Evolutionary conservation across 64 coral and sea anemone species (phyloP), one percentile per base, ranked within the genome.

Genomic region (Exaiptasia diaphana): DNA sequence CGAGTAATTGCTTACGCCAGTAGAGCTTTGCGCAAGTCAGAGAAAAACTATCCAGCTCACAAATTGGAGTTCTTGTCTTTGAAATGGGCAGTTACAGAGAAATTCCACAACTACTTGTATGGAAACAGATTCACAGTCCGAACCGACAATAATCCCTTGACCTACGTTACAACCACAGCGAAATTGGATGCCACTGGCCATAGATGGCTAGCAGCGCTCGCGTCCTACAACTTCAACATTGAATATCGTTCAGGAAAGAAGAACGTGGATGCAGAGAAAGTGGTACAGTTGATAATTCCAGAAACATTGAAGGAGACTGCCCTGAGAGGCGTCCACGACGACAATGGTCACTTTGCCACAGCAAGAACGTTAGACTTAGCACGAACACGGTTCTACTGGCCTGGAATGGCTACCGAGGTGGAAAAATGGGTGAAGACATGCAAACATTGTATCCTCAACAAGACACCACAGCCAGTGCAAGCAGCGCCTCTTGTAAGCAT

Each of bases 81-180:
- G 6, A 63, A 62, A 29, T 80, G 76, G 37, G 76, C 76, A 0
- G 52, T 65, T 2, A 80, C 77, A 35, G 77, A 80, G 5, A 80
- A 80, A 35, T 65, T 80, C 18, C 25, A 39, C 4, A 45, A 61
- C 27, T 80, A 65, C 30, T 12, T 64, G 20, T 61, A 40, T 34
- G 55, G 57, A 21, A 41, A 25, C 0, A n/a, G 33, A 9, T 80
- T 78, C 39, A 27, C 44, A 34, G 50, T 64, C 4, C 17, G 14
- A 11, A 80, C 77, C 5, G 38, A 80, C 35, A 80, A 65, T 39
- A 80, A 80, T 14, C 57, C 77, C 0, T 52, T 78, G 8, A 54
- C 29, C 31, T 38, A 78, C 42, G 5, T 60, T 11, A 37, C 18
- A 18, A 6, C 20, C 21, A 79, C 32, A 20, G 55, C 76, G 18